A percentile compares a stretch with the other conserved stretches of the same genome.
Evolutionary conservation across 2,888 invertebrate genomes (phyloP).

Genomic region (Apotomis capreana): DNA sequence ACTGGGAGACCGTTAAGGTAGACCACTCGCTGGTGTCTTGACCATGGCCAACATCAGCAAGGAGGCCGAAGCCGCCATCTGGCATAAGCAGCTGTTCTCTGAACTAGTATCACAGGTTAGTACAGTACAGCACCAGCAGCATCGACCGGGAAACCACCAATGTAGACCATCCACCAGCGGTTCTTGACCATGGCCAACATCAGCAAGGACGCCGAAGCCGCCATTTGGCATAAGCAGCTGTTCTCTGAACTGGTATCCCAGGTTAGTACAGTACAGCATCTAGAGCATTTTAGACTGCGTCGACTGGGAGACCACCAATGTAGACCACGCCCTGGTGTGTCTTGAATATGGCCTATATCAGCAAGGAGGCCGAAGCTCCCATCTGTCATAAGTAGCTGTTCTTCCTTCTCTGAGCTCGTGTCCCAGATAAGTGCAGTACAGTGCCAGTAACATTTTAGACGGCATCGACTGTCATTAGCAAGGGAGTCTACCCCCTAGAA

Average conservation of each 20-base stretch:
- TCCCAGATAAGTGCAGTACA: constrained; percentile 63
- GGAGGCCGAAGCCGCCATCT: constrained; percentile 98
- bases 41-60: constrained; percentile 97
- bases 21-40: constrained; percentile 93
- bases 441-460: background rate
- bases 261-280: constrained; percentile 52
- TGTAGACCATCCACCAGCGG: constrained; percentile 96
- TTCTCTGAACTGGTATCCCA: constrained; percentile 90
- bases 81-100: constrained; percentile 94
- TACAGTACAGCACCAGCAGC: background rate
- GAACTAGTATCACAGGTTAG: constrained; percentile 87
- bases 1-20: constrained; percentile 99
- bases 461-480: constrained; percentile 98
- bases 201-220: constrained; percentile 98
- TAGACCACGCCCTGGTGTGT: constrained; percentile 95
- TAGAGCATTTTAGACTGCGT: constrained; percentile 70
- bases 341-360: constrained; percentile 95
- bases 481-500: constrained; percentile 97
- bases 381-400: constrained; percentile 94
- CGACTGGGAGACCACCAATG: constrained; percentile 99
- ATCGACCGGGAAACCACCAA: constrained; percentile 99
- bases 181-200: constrained; percentile 94
- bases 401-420: constrained; percentile 88
- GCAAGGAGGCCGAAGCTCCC: constrained; percentile 98
- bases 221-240: constrained; percentile 95